Base-by-base conservation (phyloP, 2,113 vertebrate genomes). In the Beaufortia kweichowensis region DNA sequence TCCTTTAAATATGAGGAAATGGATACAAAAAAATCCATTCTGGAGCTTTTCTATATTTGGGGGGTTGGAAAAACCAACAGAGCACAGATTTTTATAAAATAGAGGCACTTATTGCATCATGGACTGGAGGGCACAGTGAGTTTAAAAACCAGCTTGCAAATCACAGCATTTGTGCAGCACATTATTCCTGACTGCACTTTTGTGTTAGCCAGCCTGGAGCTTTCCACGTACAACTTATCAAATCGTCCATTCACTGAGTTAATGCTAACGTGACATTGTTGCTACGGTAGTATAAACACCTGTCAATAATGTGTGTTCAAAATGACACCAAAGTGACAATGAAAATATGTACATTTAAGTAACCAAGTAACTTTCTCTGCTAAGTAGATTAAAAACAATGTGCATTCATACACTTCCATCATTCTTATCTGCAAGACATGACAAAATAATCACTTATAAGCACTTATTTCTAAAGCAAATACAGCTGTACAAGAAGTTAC, bases 71-170 rank as follows among this genome's bases (percentile, higher is more conserved):
- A 55, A 23, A 33, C 29, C 12, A 69, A 24, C 33, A 23, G 23
- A 67, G 24, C 64, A 46, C 15, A 68, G 6, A 76, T 56, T 48
- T 43, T 67, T 67, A 67, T 21, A 76, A 76, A 76, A 67, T 8
- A 5, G 75, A 76, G 75, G 75, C 75, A 76, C 75, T 76, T 76
- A 23, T 57, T 67, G 63, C 74, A 65, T 64, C 63, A 62, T 65
- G 74, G 67, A 62, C 50, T 68, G 57, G 17, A 60, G 53, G 28
- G 21, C 55, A 50, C 48, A 66, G 55, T 41, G 12, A 71, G 50
- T 41, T 53, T 53, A 19, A 53, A 53, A 53, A 9, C 17, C 1
- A 21, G 17, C 48, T 67, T 60, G 24, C 53, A 74, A 59, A 79
- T 57, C 53, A 65, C 23, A 59, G 59, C 26, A 12, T 26, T 57